These are phyloP conservation scores for Pseudachorutes palmiensis DNA, from an alignment of 1,140 invertebrate species.

Conservation along the genomic window DNA sequence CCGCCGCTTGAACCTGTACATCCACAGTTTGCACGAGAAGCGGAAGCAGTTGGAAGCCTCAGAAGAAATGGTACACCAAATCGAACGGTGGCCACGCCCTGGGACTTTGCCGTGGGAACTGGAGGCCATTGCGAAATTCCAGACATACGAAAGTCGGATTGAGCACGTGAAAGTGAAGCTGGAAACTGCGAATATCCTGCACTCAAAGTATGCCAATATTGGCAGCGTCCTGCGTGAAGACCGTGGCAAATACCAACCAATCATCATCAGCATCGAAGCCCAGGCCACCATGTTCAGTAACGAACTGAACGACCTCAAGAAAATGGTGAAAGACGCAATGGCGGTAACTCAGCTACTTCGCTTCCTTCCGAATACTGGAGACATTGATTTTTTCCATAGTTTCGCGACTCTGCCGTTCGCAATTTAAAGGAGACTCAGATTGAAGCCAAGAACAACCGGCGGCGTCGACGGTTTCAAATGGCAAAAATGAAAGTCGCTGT, in stretches of 20 bases:
- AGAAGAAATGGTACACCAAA: conserved; percentile 27
- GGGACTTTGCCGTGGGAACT: conserved; percentile 36
- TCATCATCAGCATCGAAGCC: conserved; percentile 17
- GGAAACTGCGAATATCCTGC: conserved; percentile 27
- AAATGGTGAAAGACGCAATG: conserved; percentile 29
- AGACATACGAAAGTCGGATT: conserved; percentile 23
- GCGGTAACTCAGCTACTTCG: conserved; percentile 15
- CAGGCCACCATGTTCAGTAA: conserved; percentile 19
- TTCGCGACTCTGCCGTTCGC: conserved; percentile 27
- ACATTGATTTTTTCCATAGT: conserved; percentile 20
- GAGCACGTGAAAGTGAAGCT: conserved; percentile 28
- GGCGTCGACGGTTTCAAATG: conserved; percentile 29
- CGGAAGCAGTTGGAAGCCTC: conserved; percentile 28
- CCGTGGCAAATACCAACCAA: conserved; percentile 22
- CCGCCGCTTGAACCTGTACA: conserved; percentile 23
- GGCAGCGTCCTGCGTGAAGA: conserved; percentile 24
- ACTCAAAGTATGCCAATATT: conserved; percentile 28
- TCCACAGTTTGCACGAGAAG: conserved; percentile 23
- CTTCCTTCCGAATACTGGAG: background rate
- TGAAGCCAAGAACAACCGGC: conserved; percentile 30
- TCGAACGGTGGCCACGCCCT: conserved; percentile 35
- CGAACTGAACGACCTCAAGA: conserved; percentile 25
- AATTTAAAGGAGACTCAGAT: conserved; percentile 31
- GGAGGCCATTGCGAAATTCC: conserved; percentile 21
- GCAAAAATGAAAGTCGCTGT: conserved; percentile 36